Conservation (phyloP, 2,113 vertebrate genomes). For the Anser cygnoides region DNA sequence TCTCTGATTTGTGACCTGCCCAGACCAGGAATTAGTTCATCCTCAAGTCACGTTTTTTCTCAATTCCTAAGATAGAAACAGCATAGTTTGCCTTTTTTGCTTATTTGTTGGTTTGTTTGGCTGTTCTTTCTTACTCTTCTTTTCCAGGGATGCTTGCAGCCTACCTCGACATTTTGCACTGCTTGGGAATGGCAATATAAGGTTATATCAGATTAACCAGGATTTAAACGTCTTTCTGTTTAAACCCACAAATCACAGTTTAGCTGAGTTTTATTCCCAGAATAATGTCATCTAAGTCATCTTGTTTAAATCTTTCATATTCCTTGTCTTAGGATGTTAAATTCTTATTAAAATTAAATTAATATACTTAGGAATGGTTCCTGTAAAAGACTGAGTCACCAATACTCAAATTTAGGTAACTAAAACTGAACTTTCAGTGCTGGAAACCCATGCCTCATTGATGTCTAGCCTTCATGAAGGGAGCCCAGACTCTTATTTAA, state of each 20-base stretch:
- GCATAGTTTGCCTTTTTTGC: not conserved
- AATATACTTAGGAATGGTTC: not conserved
- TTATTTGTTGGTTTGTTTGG: not conserved
- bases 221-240: constrained; percentile 38
- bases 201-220: constrained; percentile 4
- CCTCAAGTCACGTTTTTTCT: not conserved
- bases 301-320: not conserved
- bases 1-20: not conserved
- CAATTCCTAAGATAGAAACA: not conserved
- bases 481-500: not conserved
- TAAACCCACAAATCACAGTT: constrained; percentile 35
- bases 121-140: not conserved
- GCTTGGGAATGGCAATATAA: not conserved
- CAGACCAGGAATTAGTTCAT: not conserved
- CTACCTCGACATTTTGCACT: not conserved
- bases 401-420: not conserved
- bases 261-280: not conserved
- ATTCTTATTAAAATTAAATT: constrained; percentile 8
- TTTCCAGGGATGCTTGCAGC: not conserved
- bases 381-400: not conserved
- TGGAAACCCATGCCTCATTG: not conserved
- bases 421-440: not conserved
- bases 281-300: constrained; percentile 20
- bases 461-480: not conserved
- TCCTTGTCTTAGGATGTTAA: not conserved